Evolutionary conservation across 2,113 vertebrate species (phyloP).

Genomic region (Corythoichthys intestinalis): DNA sequence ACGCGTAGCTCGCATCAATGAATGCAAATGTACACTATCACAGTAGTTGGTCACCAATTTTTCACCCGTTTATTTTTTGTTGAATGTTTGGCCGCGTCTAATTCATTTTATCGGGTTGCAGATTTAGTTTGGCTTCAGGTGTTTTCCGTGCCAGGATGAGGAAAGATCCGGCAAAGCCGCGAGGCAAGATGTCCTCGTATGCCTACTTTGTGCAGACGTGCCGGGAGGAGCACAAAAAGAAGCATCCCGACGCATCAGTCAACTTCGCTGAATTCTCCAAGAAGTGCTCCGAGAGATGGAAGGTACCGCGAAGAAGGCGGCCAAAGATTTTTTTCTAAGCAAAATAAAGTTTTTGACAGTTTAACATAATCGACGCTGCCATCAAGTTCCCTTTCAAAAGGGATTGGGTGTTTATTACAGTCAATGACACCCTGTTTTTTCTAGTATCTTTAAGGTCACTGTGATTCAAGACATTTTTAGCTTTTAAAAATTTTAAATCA

Average conservation of each 20-base stretch:
- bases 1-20: background rate
- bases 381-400: no score
- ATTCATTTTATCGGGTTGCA: background rate
- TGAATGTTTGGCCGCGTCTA: background rate
- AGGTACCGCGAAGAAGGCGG: conserved; percentile 69
- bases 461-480: background rate
- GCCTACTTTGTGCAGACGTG: conserved; percentile 97
- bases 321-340: background rate
- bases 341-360: no score
- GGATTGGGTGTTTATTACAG: no score
- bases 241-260: conserved; percentile 91
- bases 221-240: conserved; percentile 98
- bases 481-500: no score
- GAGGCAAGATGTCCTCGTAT: conserved; percentile 97
- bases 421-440: background rate
- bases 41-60: background rate
- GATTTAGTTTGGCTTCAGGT: conserved; percentile 37
- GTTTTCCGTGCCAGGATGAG: conserved; percentile 79
- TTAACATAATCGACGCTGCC: no score
- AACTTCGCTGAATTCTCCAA: conserved; percentile 96
- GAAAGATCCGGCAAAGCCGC: conserved; percentile 90
- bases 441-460: background rate
- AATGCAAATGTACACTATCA: background rate
- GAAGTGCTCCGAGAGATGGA: conserved; percentile 96
- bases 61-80: background rate